Conservation (phyloP, 2,888 invertebrate genomes). For the Leptopilina drosophilae region DNA sequence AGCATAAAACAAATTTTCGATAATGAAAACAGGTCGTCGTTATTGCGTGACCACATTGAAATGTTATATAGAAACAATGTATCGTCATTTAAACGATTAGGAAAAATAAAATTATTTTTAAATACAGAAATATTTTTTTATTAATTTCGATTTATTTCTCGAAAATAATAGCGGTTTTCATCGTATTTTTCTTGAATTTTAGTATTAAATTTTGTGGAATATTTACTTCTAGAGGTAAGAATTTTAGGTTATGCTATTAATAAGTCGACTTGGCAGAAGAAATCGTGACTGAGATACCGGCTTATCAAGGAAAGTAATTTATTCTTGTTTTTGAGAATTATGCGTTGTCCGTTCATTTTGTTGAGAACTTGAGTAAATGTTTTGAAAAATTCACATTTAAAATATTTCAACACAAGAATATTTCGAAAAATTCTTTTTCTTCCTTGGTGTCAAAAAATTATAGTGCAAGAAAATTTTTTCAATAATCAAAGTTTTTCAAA, state of each 20-base stretch:
- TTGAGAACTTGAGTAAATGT: conserved; percentile 7
- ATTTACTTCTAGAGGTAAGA: no score
- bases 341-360: not conserved
- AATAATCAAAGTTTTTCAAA: no score
- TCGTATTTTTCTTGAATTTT: no score
- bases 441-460: no score
- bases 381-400: not conserved
- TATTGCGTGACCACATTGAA: conserved; percentile 2
- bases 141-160: not conserved
- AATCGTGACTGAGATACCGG: conserved; percentile 12
- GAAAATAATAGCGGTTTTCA: no score
- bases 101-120: not conserved
- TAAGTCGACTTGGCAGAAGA: conserved; percentile 2
- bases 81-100: conserved; percentile 16
- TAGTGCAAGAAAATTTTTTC: no score
- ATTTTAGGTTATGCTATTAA: no score
- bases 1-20: conserved; percentile 29
- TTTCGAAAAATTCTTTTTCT: not conserved
- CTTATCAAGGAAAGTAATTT: conserved; percentile 27
- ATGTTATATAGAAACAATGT: not conserved
- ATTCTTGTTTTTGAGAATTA: conserved; percentile 22
- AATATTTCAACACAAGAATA: not conserved
- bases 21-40: conserved; percentile 31
- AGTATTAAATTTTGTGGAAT: no score
- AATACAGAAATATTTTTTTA: not conserved